Evolutionary conservation across 2,888 invertebrate species (phyloP), one percentile per base, ranked within the genome.

Genomic region (Eupithecia abbreviata): DNA sequence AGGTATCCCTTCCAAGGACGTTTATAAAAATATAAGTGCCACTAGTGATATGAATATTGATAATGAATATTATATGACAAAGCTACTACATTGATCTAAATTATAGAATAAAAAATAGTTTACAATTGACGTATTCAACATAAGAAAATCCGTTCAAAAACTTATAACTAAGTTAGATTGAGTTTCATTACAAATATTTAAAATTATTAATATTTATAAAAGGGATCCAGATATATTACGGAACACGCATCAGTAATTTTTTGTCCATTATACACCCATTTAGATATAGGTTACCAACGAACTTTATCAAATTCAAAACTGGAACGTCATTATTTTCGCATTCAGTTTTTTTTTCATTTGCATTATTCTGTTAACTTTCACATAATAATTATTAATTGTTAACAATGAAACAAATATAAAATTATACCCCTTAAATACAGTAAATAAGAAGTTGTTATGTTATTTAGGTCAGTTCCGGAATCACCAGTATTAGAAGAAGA

Each of bases 401-500:
- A 55, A n/a, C 49, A 58, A 18, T 58, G 18, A 58, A 58, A n/a
- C 18, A 18, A 58, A 51, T 51, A 51, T n/a, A 51, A 51, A 49
- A 45, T 2, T 47, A 47, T 13, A 51, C 51, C 6, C 7, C n/a
- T 10, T 58, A 58, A 18, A 18, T 58, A 58, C 58, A 55, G 7
- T 55, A n/a, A 55, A 6, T 2, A 0, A 58, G 6, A 66, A 42
- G 15, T 6, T 3, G 1, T 15, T 42, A n/a, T 67, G 41, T 47
- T 30, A 51, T 67, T 9, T n/a, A 93, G 93, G 81, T 91, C 93
- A 62, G 86, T 86, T 0, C 94, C 94, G 41, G 90, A 91, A 69
- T 82, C 89, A 5, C 93, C 93, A 13, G 80, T 84, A 30, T 91
- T 89, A 86, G 86, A 87, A 55, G 81, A 84, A 30, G 83, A 87